Evolutionary conservation across 2,888 invertebrate genomes (phyloP), one percentile per base, ranked within the genome.

Genomic region (Aspidiotus rigidus): DNA sequence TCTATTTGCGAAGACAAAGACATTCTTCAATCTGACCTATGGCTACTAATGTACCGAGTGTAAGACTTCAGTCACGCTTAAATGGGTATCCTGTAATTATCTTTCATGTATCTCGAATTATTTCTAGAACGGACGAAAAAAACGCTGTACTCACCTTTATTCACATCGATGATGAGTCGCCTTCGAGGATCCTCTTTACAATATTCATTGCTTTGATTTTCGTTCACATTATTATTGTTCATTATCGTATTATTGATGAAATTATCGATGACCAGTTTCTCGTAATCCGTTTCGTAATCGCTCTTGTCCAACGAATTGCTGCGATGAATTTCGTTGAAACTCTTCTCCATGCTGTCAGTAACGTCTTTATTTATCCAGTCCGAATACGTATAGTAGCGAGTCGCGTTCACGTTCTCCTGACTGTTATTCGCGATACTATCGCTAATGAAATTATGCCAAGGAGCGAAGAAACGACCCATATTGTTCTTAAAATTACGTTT

Each of bases 291-390:
- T 11, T 69, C 69, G 57, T 56, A 62, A 40, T 66, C 59, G 11
- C 67, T 60, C 41, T 69, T 69, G 16, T 69, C 56, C 17, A 69
- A 44, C 62, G 69, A 62, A 9, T 44, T 55, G 39, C 69, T 62
- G 16, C 69, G 62, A 41, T 69, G 62, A n/a, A 69, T 69, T 17
- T 66, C 42, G 9, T 66, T 66, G 59, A 59, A 66, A 39, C 66
- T 66, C 55, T 62, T 62, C 42, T 69, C 69, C 62, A 62, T 62
- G 40, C 62, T 17, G 49, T 41, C 44, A 28, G 69, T 16, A 28
- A 69, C 15, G 1, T 62, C 69, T 40, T 42, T 61, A 16, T 69
- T 56, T 7, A 41, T 39, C 53, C 61, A 60, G 41, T 60, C 53
- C 16, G 49, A 49, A 39, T 69, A 60, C 11, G 49, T 41, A 10